Percentiles rank a stretch among this genome's conserved stretches.
Conservation (phyloP, 1,140 invertebrate species). For the Himalopsyche phryganea region DNA sequence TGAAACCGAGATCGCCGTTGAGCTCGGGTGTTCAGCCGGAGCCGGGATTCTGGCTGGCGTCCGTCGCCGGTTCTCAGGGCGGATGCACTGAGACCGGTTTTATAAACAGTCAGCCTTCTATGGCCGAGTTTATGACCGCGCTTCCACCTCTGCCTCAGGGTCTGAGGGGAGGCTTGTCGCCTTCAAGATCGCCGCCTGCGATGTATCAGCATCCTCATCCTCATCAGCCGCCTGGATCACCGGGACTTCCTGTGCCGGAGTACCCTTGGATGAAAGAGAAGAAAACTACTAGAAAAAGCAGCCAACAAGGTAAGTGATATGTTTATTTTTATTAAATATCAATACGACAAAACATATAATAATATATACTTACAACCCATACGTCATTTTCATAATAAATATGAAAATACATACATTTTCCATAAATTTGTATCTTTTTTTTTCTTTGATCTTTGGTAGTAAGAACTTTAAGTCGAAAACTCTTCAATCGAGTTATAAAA, state of each 20-base stretch:
- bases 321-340: no score
- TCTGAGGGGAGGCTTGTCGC: constrained; percentile 52
- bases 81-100: constrained; percentile 75
- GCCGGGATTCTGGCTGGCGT: constrained; percentile 51
- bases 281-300: constrained; percentile 86
- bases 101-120: constrained; percentile 88
- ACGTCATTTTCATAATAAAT: no score
- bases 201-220: constrained; percentile 58
- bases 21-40: constrained; percentile 46
- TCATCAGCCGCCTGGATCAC: constrained; percentile 58
- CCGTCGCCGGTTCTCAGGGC: constrained; percentile 43
- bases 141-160: constrained; percentile 67
- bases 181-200: constrained; percentile 45
- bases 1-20: constrained; percentile 46
- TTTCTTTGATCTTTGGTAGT: no score
- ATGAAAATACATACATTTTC: no score
- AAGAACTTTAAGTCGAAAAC: no score
- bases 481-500: no score
- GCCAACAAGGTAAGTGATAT: constrained; percentile 76
- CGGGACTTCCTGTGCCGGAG: constrained; percentile 79
- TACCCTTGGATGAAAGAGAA: constrained; percentile 98
- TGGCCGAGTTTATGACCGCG: constrained; percentile 88
- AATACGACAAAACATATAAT: no score
- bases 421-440: no score
- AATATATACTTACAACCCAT: no score